These are phyloP conservation scores for Electrophaes corylata DNA, from an alignment of 2,888 invertebrate genomes.

Conservation along the genomic window DNA sequence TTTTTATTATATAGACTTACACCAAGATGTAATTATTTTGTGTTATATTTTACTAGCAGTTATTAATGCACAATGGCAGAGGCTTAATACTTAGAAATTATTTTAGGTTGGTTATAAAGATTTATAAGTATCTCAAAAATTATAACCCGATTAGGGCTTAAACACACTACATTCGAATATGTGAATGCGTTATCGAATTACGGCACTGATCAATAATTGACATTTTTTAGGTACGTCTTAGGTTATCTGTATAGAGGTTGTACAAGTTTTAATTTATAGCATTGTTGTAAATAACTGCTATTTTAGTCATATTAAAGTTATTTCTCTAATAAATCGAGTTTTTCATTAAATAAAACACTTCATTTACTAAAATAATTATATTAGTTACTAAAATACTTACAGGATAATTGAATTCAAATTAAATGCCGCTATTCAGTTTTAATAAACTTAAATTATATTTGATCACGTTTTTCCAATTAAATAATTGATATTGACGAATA, in stretches of 20 bases:
- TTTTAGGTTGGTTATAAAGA: no score
- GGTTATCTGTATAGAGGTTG: no score
- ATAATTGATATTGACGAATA: conserved; percentile 1
- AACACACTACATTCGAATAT: no score
- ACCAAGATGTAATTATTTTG: no score
- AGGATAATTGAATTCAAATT: conserved; percentile 45
- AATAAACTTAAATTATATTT: neutral
- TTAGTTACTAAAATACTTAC: conserved; percentile 51
- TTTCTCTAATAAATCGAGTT: conserved; percentile 5
- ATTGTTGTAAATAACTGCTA: conserved; percentile 9
- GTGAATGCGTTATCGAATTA: no score
- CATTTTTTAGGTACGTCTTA: no score
- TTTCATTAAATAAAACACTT: conserved; percentile 48
- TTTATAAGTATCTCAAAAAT: no score
- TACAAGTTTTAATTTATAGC: conserved; percentile 5
- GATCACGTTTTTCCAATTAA: conserved; percentile 5
- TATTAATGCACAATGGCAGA: neutral
- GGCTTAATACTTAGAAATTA: neutral
- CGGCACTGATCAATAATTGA: no score
- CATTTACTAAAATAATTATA: conserved; percentile 47
- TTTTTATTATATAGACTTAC: no score
- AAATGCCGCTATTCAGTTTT: conserved; percentile 31
- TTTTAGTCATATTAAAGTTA: conserved; percentile 16
- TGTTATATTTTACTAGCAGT: neutral
- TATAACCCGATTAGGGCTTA: no score